Base-by-base conservation (phyloP, 2,888 invertebrate species). In the Didymodactylos carnosus region DNA sequence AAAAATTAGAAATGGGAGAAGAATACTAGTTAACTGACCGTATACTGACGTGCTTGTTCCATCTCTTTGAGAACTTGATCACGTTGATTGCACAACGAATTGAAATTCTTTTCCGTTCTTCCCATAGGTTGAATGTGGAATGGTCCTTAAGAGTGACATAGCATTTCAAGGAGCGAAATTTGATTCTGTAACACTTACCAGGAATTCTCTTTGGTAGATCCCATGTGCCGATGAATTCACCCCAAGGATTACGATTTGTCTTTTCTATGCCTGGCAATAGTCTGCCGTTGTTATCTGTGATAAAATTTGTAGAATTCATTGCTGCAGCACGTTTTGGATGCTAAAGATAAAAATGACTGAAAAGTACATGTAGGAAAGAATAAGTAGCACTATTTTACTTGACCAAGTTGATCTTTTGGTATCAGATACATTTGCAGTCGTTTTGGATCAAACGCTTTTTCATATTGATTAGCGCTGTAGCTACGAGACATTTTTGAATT, bases 161-260 rank as follows among this genome's bases (percentile, higher is more conserved):
- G n/a, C n/a, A n/a, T n/a, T n/a, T n/a, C n/a, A n/a, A n/a, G n/a
- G n/a, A n/a, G n/a, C n/a, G n/a, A n/a, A 53, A 25, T 46, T 40
- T 39, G n/a, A 41, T 70, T 23, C 73, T 51, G 39, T 71, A 53
- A 70, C 62, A 70, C 39, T 72, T 76, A 80, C 82, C 82, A 78
- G 82, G 81, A 75, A 82, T 79, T 75, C 79, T 79, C 46, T 77
- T 75, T 23, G 82, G 83, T 78, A 82, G 77, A 71, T 82, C 82
- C 80, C 81, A 83, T 25, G 82, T 82, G 35, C 82, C 82, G n/a
- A 82, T 79, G 78, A 79, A 82, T 23, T 77, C 79, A 23, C 82
- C 82, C 81, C 82, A 83, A 72, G 83, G 82, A 43, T 81, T 81
- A 39, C 78, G 77, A 40, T 79, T 76, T 14, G 79, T 79, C 70